Conservation (phyloP, 1,140 invertebrate genomes). For the Varroa destructor region DNA sequence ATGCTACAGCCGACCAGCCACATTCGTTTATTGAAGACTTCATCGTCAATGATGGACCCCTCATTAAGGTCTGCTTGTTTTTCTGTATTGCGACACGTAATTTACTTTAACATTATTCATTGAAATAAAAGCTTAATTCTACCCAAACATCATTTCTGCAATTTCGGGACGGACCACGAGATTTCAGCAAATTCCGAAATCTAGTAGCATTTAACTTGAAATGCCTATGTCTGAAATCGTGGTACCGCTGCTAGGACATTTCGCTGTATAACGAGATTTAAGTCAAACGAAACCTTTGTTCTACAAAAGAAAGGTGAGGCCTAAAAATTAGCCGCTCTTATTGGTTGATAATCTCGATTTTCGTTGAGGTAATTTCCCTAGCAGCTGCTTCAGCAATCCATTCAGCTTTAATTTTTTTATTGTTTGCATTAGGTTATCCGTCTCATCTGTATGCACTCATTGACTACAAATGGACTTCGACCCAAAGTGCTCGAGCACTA, state of each 20-base stretch:
- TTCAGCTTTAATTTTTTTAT: not conserved
- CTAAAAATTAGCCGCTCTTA: conserved; percentile 18
- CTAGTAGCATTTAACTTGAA: too few relatives aligned
- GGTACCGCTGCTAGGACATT: too few relatives aligned
- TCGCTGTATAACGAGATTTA: too few relatives aligned
- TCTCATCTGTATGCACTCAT: conserved; percentile 74
- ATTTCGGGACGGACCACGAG: too few relatives aligned
- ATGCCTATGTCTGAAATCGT: too few relatives aligned
- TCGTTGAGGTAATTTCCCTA: not conserved
- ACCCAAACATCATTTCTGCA: not conserved
- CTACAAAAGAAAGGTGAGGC: too few relatives aligned
- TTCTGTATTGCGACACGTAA: conserved; percentile 14
- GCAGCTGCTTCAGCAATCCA: too few relatives aligned
- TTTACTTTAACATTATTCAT: not conserved
- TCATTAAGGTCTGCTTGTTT: conserved; percentile 47
- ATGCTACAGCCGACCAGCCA: conserved; percentile 68
- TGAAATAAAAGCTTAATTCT: not conserved
- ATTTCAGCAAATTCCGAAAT: too few relatives aligned
- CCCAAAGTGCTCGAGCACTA: conserved; percentile 79
- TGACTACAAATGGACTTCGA: conserved; percentile 71
- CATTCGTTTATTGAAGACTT: conserved; percentile 77
- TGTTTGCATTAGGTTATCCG: conserved; percentile 51
- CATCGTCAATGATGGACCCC: conserved; percentile 64
- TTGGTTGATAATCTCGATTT: conserved; percentile 26
- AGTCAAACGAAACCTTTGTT: too few relatives aligned